Conservation (phyloP, 2,113 vertebrate genomes). For the Urocolius indicus region DNA sequence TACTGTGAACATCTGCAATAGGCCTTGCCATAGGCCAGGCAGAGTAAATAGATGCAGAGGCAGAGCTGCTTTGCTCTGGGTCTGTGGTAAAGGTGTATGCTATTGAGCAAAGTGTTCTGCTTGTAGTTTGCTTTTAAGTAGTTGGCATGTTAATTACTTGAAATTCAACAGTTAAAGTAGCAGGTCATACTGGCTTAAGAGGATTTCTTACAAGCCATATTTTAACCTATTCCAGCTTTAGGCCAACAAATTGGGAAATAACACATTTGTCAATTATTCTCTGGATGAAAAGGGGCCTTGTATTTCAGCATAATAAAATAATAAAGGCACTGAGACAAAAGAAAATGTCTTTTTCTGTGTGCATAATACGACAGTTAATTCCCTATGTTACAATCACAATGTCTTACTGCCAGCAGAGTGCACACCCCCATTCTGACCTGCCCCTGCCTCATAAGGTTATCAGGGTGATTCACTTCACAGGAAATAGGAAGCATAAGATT, state of each 20-base stretch:
- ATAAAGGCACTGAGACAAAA: background rate
- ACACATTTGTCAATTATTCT: slow-evolving; percentile 37
- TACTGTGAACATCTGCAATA: background rate
- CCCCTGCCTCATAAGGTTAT: accelerated
- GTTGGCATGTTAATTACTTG: background rate
- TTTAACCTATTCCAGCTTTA: slow-evolving; percentile 26
- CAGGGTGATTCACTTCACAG: background rate
- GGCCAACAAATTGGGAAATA: background rate
- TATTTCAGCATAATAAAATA: slow-evolving; percentile 31
- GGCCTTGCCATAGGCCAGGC: background rate
- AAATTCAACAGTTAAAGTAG: background rate
- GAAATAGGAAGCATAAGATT: background rate
- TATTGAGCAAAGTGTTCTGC: background rate
- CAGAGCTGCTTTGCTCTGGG: accelerated
- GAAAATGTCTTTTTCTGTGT: background rate
- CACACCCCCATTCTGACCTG: background rate
- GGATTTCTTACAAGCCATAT: background rate
- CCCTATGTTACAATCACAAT: background rate
- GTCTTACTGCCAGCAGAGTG: background rate
- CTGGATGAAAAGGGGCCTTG: slow-evolving; percentile 33
- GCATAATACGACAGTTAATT: background rate
- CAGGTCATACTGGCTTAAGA: background rate
- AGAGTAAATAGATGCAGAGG: background rate
- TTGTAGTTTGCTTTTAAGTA: background rate
- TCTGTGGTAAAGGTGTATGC: background rate